Percentiles rank a stretch among this genome's conserved stretches.
phyloP scores from a whole-genome alignment of 2,113 vertebrate species.

The Suricata suricatta region DNA sequence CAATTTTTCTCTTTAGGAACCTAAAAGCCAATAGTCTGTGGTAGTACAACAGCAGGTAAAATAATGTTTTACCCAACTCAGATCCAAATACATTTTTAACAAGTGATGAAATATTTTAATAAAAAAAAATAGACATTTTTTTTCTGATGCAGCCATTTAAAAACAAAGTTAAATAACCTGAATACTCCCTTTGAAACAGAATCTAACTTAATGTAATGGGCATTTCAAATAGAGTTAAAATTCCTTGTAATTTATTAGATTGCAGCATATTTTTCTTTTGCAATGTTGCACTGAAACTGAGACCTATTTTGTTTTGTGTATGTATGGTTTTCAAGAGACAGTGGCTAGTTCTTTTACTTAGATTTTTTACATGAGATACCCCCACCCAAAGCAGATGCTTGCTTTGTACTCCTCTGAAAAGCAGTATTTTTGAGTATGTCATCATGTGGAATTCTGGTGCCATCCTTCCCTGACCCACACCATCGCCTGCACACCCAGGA shows the following conservation, averaged over 20 bases:
- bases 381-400: constrained; percentile 21
- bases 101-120: constrained; percentile 78
- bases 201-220: constrained; percentile 64
- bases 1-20: constrained; percentile 84
- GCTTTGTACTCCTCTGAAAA: constrained; percentile 52
- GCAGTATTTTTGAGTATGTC: constrained; percentile 48
- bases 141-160: constrained; percentile 81
- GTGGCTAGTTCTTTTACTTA: constrained; percentile 47
- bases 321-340: constrained; percentile 48
- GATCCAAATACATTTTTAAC: constrained; percentile 77
- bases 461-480: constrained; percentile 40
- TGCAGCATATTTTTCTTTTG: constrained; percentile 73
- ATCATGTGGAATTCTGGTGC: constrained; percentile 45
- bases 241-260: constrained; percentile 73
- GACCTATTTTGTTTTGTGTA: constrained; percentile 59
- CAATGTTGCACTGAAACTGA: constrained; percentile 67
- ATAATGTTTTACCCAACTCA: constrained; percentile 80
- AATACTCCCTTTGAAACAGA: constrained; percentile 74
- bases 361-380: constrained; percentile 64
- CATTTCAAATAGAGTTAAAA: constrained; percentile 78
- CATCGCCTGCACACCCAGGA: constrained; percentile 48
- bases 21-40: constrained; percentile 76
- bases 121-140: constrained; percentile 74
- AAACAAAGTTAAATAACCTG: constrained; percentile 82
- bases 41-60: constrained; percentile 81